Base-by-base conservation (phyloP, 2,888 invertebrate species). In the Fissipunctia ypsillon region DNA sequence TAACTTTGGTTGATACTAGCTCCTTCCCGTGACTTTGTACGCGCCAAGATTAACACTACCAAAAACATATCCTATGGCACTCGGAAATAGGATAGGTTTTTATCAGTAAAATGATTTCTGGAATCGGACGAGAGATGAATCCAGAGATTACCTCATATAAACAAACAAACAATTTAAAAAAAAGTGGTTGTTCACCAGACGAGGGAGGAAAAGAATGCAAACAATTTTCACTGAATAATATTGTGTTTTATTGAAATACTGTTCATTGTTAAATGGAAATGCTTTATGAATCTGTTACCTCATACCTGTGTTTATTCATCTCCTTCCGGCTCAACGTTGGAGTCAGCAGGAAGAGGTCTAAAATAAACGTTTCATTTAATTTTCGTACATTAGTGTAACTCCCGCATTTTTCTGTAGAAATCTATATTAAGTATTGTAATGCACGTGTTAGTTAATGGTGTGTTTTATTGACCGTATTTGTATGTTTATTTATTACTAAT, bases 221-320 rank as follows among this genome's bases (percentile, higher is more conserved):
- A 35, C 0, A 35, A 28, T 48, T 25, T n/a, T 22, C n/a, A 28
- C 4, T 28, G 22, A 19, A 31, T 31, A 14, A 25, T 41, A 35
- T 10, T 19, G 1, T 12, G 6, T 54, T 43, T 25, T n/a, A 60
- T 35, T 73, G 28, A 35, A 60, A 35, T 3, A 14, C 19, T 28
- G 31, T 7, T 50, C 6, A 59, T 72, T 59, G 41, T 52, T 19
- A 28, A 52, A 69, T 54, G 31, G 25, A 41, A 48, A 10, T 64
- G 14, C 12, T 43, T 54, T 48, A 14, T 22, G 25, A 75, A 69
- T 66, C 43, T 56, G 43, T 59, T 35, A 65, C 66, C 60, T 41
- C 31, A 50, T 35, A 43, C 54, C 74, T 70, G 54, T 79, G 57
- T 79, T 76, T 79, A 72, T 74, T 69, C 28, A 70, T 69, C 50